A percentile compares a stretch with the other conserved stretches of the same genome.
Evolutionary conservation across 2,888 invertebrate species (phyloP).

Genomic region (Clistopyga incitator): DNA sequence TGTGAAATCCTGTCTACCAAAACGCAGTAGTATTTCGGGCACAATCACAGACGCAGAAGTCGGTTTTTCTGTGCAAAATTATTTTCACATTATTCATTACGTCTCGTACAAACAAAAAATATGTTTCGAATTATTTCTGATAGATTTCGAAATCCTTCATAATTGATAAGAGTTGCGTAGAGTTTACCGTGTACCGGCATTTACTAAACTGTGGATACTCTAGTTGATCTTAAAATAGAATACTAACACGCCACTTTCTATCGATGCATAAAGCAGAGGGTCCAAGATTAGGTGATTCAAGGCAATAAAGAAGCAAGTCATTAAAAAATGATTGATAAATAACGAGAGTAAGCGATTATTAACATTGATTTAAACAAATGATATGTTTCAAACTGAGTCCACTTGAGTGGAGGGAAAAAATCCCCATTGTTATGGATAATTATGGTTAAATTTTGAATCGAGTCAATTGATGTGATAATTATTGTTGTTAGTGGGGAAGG

Average conservation of each 20-base stretch:
- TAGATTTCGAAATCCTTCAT: background rate
- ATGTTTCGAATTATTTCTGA: background rate
- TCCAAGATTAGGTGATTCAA: background rate
- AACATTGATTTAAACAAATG: too few relatives aligned
- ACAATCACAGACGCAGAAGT: background rate
- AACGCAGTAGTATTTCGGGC: background rate
- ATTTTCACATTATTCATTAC: background rate
- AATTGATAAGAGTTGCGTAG: conserved; percentile 28
- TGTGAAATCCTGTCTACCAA: background rate
- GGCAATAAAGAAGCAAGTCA: background rate
- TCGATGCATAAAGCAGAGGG: conserved; percentile 20
- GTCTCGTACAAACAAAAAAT: background rate
- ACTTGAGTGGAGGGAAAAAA: too few relatives aligned
- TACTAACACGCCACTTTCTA: conserved; percentile 50
- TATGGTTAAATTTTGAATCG: too few relatives aligned
- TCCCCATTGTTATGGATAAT: too few relatives aligned
- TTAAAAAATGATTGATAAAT: conserved; percentile 1
- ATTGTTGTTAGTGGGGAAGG: too few relatives aligned
- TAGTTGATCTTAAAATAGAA: conserved; percentile 67
- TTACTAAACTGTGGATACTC: conserved; percentile 53
- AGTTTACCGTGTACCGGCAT: conserved; percentile 32
- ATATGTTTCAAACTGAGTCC: too few relatives aligned
- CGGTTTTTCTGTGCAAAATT: too few relatives aligned
- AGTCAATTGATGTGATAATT: too few relatives aligned
- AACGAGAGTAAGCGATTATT: too few relatives aligned